Percentiles rank a stretch among this genome's conserved stretches.
These are phyloP conservation scores for Cephalopholis sonnerati DNA, from an alignment of 2,113 vertebrate genomes.

Conservation along the genomic window DNA sequence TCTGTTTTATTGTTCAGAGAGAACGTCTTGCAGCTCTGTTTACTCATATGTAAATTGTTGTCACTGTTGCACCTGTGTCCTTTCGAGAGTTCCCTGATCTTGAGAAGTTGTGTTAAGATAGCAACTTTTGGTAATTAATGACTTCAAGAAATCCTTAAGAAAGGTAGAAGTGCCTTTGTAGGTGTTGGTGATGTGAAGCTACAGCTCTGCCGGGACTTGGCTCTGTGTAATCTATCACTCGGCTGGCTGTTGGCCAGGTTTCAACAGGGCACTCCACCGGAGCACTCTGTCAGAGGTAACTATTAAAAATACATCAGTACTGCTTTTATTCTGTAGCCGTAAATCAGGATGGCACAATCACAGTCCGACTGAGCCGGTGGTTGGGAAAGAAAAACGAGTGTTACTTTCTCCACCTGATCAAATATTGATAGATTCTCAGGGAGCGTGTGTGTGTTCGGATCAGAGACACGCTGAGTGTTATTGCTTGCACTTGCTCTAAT, in stretches of 20 bases:
- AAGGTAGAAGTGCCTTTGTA: slow-evolving; percentile 20
- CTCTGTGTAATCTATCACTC: slow-evolving; percentile 72
- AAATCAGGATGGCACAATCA: slow-evolving; percentile 52
- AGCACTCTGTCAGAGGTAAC: slow-evolving; percentile 53
- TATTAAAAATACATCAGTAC: slow-evolving; percentile 72
- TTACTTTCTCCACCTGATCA: slow-evolving; percentile 51
- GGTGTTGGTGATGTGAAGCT: slow-evolving; percentile 29
- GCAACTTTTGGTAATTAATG: slow-evolving; percentile 38
- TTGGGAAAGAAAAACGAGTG: slow-evolving; percentile 40
- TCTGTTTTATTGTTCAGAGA: slow-evolving; percentile 28
- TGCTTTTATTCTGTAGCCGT: slow-evolving; percentile 59
- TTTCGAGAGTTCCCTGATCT: background rate
- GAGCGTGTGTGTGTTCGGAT: slow-evolving; percentile 32
- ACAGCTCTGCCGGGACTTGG: slow-evolving; percentile 45
- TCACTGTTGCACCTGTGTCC: background rate
- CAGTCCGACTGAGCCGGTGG: slow-evolving; percentile 20
- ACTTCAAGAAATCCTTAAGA: slow-evolving; percentile 14
- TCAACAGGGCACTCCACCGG: slow-evolving; percentile 37
- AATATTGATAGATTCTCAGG: slow-evolving; percentile 61
- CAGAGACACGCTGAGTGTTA: slow-evolving; percentile 26
- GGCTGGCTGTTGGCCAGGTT: slow-evolving; percentile 58
- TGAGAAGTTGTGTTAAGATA: slow-evolving; percentile 30
- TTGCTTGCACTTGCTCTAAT: slow-evolving; percentile 45
- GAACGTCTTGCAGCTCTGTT: slow-evolving; percentile 3
- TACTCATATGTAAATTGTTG: background rate